Evolutionary conservation across 2,888 invertebrate species (phyloP), one percentile per base, ranked within the genome.

Genomic region (Cephus runcator): DNA sequence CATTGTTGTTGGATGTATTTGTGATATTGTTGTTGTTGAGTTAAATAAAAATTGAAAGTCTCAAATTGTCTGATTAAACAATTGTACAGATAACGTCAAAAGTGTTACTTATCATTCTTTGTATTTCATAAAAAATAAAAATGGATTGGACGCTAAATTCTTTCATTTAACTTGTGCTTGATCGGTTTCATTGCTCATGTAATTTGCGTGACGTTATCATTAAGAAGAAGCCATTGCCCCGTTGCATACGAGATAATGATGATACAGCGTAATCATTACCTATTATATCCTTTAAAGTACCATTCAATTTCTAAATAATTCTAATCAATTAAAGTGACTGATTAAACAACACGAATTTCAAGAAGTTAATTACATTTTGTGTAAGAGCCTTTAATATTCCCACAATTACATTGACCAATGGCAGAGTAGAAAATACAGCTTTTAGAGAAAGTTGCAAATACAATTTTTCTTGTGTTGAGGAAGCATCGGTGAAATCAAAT

Each of bases 1-100:
- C 30, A 68, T n/a, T 77, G 31, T 77, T 68, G 33, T 36, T 69
- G 12, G 30, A 68, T 15, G 73, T n/a, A 77, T 35, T 75, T 31
- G 74, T 74, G 33, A 36, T 77, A 40, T 31, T 73, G 68, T 69
- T 33, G 23, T 69, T 56, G 23, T 56, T 56, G 23, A 23, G 23
- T 56, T 56, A 56, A 56, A 56, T 56, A 56, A 56, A 56, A 56
- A 56, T 23, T 23, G 40, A 40, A 56, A 56, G 6, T 56, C 23
- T 23, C 40, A 56, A 56, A 23, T 23, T 56, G 4, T 56, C 23
- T 6, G 23, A 56, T 23, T 56, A 15, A 23, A 23, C 1, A 23
- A 31, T 31, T 56, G 40, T 56, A 56, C 6, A 23, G 23, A 56
- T 56, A 56, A 56, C 9, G 40, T 6, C 23, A 56, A 15, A 56